These are phyloP conservation scores for Dynastes tityus DNA, from an alignment of 2,888 invertebrate genomes.

Conservation along the genomic window DNA sequence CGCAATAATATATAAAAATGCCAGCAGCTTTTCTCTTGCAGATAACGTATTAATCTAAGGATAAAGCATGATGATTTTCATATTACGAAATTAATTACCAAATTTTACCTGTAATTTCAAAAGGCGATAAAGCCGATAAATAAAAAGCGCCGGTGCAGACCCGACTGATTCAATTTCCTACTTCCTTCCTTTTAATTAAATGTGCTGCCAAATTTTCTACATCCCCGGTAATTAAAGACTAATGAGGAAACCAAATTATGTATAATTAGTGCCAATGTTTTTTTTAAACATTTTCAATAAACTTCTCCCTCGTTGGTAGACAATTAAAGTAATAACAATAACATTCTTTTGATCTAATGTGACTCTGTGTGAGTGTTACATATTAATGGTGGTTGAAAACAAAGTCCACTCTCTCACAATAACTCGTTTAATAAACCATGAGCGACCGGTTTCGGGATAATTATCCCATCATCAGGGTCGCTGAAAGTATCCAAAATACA, in stretches of 20 bases:
- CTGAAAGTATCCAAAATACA: too few species aligned
- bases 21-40: too few species aligned
- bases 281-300: background rate
- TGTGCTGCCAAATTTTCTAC: background rate
- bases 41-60: too few species aligned
- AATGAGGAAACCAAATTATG: slow-evolving; percentile 1
- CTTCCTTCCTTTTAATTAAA: slow-evolving; percentile 7
- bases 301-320: background rate
- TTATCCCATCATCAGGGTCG: too few species aligned
- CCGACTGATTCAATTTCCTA: background rate
- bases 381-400: background rate
- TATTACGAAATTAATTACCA: background rate
- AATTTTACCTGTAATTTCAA: background rate
- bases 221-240: background rate
- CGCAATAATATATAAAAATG: too few species aligned
- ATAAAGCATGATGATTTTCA: background rate
- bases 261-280: background rate
- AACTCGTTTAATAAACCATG: too few species aligned
- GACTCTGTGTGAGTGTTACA: too few species aligned
- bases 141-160: background rate
- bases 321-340: background rate
- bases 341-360: background rate
- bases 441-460: too few species aligned
- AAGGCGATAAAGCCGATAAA: background rate
- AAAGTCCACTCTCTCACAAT: too few species aligned